phyloP scores from a whole-genome alignment of 2,888 invertebrate genomes.

The Netelia melanura region DNA sequence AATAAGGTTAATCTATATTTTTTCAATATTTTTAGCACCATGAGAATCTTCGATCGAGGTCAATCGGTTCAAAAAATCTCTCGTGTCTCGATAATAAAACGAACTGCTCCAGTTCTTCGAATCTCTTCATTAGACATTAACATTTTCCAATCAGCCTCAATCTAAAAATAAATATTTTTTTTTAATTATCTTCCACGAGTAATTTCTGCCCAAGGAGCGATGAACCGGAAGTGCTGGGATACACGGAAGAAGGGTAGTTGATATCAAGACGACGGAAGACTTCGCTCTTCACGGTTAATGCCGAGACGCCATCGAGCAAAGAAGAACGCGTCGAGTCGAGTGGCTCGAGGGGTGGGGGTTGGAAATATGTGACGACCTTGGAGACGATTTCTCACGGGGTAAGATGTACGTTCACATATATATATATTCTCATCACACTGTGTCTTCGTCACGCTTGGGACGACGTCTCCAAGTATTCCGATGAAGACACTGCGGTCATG shows the following conservation, averaged over 20 bases:
- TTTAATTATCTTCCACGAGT: neutral
- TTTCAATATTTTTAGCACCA: too few relatives aligned
- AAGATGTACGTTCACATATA: constrained; percentile 12
- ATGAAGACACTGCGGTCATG: constrained; percentile 43
- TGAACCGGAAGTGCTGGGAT: constrained; percentile 21
- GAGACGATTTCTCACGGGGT: constrained; percentile 64
- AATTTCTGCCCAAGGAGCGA: neutral
- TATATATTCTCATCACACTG: neutral
- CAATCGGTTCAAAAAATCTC: too few relatives aligned
- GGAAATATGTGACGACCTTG: constrained; percentile 58
- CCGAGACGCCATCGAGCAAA: constrained; percentile 13
- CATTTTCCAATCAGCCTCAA: neutral
- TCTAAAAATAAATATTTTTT: neutral
- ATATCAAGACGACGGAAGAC: neutral
- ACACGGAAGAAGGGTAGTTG: neutral
- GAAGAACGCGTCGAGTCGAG: constrained; percentile 52
- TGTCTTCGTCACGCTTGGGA: constrained; percentile 51
- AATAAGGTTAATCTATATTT: too few relatives aligned
- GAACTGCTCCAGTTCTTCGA: too few relatives aligned
- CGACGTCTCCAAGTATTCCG: constrained; percentile 38
- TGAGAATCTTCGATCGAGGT: too few relatives aligned
- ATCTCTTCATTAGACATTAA: too few relatives aligned
- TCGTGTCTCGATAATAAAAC: too few relatives aligned
- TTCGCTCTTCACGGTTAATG: constrained; percentile 30
- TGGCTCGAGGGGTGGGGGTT: neutral